Conservation (phyloP, 92 coral and sea anemone species). For the Heteractis magnifica region DNA sequence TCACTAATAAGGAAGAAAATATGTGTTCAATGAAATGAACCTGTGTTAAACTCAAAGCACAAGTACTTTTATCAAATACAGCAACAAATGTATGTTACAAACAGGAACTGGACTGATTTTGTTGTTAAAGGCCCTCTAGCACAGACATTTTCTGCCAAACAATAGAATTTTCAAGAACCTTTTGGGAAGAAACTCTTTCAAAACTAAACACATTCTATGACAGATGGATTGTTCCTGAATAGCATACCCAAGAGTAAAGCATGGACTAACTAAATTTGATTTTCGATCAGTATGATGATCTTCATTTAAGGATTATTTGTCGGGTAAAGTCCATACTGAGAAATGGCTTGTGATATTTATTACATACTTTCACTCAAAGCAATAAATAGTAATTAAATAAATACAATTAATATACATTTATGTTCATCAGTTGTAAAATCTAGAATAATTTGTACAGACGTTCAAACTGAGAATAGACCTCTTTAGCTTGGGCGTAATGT, state of each 20-base stretch:
- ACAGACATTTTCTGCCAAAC: constrained; percentile 35
- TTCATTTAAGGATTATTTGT: not conserved
- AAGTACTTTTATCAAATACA: constrained; percentile 6
- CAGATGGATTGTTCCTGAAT: constrained; percentile 46
- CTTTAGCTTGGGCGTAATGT: too few relatives aligned
- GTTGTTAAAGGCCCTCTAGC: constrained; percentile 45
- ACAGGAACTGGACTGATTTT: constrained; percentile 59
- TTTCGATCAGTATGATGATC: not conserved
- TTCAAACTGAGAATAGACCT: too few relatives aligned
- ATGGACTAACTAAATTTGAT: constrained; percentile 38
- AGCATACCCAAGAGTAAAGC: constrained; percentile 56
- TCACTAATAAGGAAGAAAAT: constrained; percentile 28
- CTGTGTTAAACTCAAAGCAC: constrained; percentile 30
- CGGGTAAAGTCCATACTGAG: too few relatives aligned
- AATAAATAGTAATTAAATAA: too few relatives aligned
- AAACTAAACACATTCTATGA: constrained; percentile 38
- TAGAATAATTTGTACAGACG: too few relatives aligned
- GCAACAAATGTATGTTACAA: constrained; percentile 46
- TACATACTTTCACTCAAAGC: too few relatives aligned
- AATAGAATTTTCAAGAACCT: constrained; percentile 37
- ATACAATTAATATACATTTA: too few relatives aligned
- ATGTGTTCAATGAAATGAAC: not conserved
- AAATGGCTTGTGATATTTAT: too few relatives aligned
- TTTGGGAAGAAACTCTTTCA: constrained; percentile 28
- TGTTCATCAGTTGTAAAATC: too few relatives aligned